Evolutionary conservation across 2,888 invertebrate genomes (phyloP).

Genomic region (Zelleria hepariella): DNA sequence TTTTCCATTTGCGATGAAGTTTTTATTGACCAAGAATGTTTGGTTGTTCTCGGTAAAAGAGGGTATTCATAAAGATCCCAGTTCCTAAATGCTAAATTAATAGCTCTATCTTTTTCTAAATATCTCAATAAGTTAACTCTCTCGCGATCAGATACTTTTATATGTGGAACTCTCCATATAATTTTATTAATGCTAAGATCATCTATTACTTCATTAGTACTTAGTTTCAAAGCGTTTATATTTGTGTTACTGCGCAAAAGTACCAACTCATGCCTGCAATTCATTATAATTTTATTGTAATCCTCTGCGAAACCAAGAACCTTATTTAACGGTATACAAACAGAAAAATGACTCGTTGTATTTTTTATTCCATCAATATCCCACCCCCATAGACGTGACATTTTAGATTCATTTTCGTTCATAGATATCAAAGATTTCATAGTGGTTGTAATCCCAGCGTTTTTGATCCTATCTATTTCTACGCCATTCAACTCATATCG

Average conservation of each 20-base stretch:
- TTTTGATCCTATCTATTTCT: conserved; percentile 8
- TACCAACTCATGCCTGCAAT: conserved; percentile 11
- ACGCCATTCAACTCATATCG: conserved; percentile 5
- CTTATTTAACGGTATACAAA: conserved; percentile 14
- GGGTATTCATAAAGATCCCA: conserved; percentile 40
- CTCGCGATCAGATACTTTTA: conserved; percentile 4
- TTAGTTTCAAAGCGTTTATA: not conserved
- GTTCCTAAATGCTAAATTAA: conserved; percentile 25
- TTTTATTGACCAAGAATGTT: conserved; percentile 28
- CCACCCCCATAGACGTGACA: no score
- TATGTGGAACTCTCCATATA: conserved; percentile 10
- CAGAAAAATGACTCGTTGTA: not conserved
- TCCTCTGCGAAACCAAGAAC: conserved; percentile 17
- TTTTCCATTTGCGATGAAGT: conserved; percentile 30
- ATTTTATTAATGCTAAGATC: not conserved
- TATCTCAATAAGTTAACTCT: conserved; percentile 7
- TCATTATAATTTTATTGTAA: conserved; percentile 26
- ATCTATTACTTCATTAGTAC: not conserved
- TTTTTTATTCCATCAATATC: no score
- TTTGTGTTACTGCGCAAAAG: conserved; percentile 8
- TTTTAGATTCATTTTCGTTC: no score
- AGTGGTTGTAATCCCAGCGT: conserved; percentile 10
- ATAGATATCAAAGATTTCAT: no score
- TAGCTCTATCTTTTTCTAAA: conserved; percentile 23
- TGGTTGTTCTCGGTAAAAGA: conserved; percentile 23